Evolutionary conservation across 2,797 vertebrate genomes (phyloP).

Genomic region (Pseudocheirus occidentalis): DNA sequence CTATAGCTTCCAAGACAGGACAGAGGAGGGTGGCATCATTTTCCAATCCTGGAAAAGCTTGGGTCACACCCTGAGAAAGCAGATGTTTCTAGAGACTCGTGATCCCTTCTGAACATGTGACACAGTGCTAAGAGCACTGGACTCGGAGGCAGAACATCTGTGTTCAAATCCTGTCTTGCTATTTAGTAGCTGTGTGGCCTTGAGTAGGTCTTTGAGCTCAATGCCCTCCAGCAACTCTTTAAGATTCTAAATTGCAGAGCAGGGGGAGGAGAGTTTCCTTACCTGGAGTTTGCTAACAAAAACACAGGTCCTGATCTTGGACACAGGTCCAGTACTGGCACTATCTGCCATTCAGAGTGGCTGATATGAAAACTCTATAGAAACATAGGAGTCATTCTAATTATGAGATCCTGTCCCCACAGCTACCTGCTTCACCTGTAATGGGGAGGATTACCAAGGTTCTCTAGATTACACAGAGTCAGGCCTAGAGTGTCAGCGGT

Average conservation of each 20-base stretch:
- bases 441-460: slow-evolving; percentile 95
- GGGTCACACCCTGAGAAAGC: background rate
- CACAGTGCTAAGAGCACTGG: background rate
- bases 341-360: background rate
- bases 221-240: background rate
- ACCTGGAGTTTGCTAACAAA: background rate
- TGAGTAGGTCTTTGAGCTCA: background rate
- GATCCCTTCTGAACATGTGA: background rate
- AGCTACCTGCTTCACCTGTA: slow-evolving; percentile 94
- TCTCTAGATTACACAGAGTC: slow-evolving; percentile 91
- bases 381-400: background rate
- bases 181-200: background rate
- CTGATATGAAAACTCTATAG: background rate
- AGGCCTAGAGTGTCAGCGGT: slow-evolving; percentile 94
- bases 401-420: slow-evolving; percentile 10
- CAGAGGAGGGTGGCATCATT: too few relatives aligned
- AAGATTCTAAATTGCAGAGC: background rate
- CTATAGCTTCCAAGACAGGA: background rate
- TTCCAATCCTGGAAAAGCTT: background rate
- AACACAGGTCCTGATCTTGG: background rate
- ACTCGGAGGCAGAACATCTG: background rate
- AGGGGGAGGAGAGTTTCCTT: background rate
- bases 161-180: background rate
- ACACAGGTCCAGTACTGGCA: background rate
- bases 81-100: background rate